Evolutionary conservation across 2,113 vertebrate genomes (phyloP), one percentile per base, ranked within the genome.

Genomic region (Centropus unirufus): DNA sequence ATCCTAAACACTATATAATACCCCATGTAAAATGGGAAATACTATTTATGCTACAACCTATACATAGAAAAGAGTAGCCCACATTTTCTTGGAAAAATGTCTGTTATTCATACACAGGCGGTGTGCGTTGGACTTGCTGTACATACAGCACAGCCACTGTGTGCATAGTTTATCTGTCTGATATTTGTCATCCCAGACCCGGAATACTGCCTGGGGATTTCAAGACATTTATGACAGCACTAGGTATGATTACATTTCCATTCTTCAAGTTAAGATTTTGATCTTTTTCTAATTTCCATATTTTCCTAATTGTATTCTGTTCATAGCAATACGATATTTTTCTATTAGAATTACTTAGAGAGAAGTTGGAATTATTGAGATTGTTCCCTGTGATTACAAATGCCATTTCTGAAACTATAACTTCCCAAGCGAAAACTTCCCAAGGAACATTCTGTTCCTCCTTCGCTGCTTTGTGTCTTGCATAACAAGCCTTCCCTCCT

Each of bases 141-240:
- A 34, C n/a, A 8, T 51, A 14, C 24, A 18, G 5, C 9, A 9
- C 0, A 59, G 47, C 69, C 57, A 46, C 29, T 2, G 0, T 6
- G 17, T 36, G 9, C 11, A 0, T 32, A 44, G 66, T 6, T 73
- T 40, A 57, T 57, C 44, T 52, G 32, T 34, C 52, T 63, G 68
- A 63, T 8, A 21, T 68, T 22, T 83, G 27, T 5, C n/a, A 7
- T 22, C 42, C 7, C 21, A 57, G 11, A 8, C 16, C 49, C 36
- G 16, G 12, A 8, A 14, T n/a, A 20, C 58, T 85, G 49, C 63
- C 42, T 46, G 27, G 15, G 24, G 24, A 58, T 58, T 75, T 30
- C 10, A 32, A 62, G 12, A 15, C 77, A 42, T 39, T 62, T 66
- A 14, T 46, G 40, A 29, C 46, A 69, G 24, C 14, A 51, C 17